Evolutionary conservation across 2,888 invertebrate genomes (phyloP).

Genomic region (Drosophila antonietae): DNA sequence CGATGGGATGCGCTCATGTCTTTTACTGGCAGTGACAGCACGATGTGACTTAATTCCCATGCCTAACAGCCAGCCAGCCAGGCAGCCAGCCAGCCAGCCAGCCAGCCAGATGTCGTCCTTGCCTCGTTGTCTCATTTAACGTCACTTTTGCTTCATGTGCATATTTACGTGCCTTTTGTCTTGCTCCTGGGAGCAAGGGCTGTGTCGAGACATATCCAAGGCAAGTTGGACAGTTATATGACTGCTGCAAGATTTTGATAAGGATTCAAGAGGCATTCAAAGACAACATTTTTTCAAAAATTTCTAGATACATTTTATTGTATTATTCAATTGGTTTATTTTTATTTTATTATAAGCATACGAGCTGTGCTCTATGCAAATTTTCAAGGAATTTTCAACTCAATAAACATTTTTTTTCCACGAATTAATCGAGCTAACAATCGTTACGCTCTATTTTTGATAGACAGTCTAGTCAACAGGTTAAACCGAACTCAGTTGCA

Average conservation of each 20-base stretch:
- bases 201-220: neutral
- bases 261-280: neutral
- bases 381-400: neutral
- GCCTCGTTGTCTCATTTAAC: constrained; percentile 16
- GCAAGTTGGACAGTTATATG: neutral
- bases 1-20: constrained; percentile 17
- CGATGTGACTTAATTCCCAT: constrained; percentile 5
- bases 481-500: constrained; percentile 8
- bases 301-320: neutral
- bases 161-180: constrained; percentile 27
- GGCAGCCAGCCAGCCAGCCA: neutral
- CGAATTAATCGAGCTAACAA: neutral
- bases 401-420: neutral
- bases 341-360: neutral
- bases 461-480: constrained; percentile 4
- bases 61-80: constrained; percentile 19
- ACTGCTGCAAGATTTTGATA: neutral
- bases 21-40: constrained; percentile 12
- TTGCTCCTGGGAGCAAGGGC: neutral
- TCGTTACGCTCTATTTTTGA: neutral
- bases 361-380: neutral
- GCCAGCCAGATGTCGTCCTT: constrained; percentile 1
- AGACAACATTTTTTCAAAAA: neutral
- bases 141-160: constrained; percentile 28
- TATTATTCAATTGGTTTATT: neutral